These are phyloP conservation scores for roundworm (Caenorhabditis elegans) DNA, from an alignment of 1,140 invertebrate genomes.

Conservation along the genomic window WBcel235 BX284604.4:4010501-4011000, in stretches of 20 bases:
- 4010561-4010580: conserved; percentile 94
- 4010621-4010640: conserved; percentile 68
- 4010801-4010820: conserved; percentile 60
- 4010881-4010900: conserved; percentile 75
- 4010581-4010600: conserved; percentile 68
- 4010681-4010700: conserved; percentile 79
- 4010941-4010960: conserved; percentile 87
- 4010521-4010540: conserved; percentile 81
- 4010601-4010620: not conserved
- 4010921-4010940: conserved; percentile 87
- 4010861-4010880: not conserved
- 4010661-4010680: conserved; percentile 84
- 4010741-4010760: conserved; percentile 90
- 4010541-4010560: conserved; percentile 80
- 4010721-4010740: conserved; percentile 89
- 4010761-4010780: conserved; percentile 78
- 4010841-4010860: conserved; percentile 78
- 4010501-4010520: conserved; percentile 84
- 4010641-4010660: conserved; percentile 77
- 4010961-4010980: conserved; percentile 72
- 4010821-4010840: conserved; percentile 70
- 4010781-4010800: conserved; percentile 68
- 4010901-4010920: conserved; percentile 88
- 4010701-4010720: conserved; percentile 79
- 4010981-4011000: conserved; percentile 75